phyloP scores from a whole-genome alignment of 1,140 invertebrate genomes.

The Belonocnema kinseyi region DNA sequence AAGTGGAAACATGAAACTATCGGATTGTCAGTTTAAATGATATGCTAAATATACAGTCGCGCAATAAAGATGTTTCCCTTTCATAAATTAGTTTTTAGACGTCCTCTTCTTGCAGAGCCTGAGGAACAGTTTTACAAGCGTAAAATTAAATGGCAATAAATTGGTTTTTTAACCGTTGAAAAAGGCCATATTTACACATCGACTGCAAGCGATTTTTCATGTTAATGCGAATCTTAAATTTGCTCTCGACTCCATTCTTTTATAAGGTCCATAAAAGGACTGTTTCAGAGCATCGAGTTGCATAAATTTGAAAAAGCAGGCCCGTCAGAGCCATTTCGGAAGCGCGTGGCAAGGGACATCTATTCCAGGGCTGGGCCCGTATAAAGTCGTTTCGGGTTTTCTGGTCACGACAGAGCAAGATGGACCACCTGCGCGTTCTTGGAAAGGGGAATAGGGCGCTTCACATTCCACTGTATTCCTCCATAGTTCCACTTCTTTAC shows the following conservation, averaged over 20 bases:
- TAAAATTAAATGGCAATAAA: constrained; percentile 20
- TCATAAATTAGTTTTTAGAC: not conserved
- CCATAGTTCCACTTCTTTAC: constrained; percentile 46
- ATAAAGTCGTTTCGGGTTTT: constrained; percentile 57
- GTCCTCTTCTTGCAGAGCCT: not conserved
- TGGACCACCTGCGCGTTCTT: constrained; percentile 58
- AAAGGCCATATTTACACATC: constrained; percentile 24
- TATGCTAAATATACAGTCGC: not conserved
- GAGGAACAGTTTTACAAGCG: constrained; percentile 13
- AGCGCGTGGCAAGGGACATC: constrained; percentile 23
- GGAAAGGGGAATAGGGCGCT: constrained; percentile 59
- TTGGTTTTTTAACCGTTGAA: not conserved
- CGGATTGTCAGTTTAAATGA: not conserved
- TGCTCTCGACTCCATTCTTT: constrained; percentile 28
- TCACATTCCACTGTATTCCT: constrained; percentile 55
- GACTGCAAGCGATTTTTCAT: constrained; percentile 27
- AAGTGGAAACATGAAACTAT: not conserved
- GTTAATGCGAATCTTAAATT: constrained; percentile 29
- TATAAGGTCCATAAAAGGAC: constrained; percentile 31
- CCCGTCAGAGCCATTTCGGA: constrained; percentile 30
- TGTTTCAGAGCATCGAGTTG: constrained; percentile 18
- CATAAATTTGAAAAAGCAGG: constrained; percentile 31
- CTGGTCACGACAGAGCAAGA: constrained; percentile 45
- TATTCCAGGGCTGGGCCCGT: constrained; percentile 42
- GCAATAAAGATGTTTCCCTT: constrained; percentile 7